Conservation (phyloP, 1,140 invertebrate genomes). For the Parasteatoda tepidariorum region DNA sequence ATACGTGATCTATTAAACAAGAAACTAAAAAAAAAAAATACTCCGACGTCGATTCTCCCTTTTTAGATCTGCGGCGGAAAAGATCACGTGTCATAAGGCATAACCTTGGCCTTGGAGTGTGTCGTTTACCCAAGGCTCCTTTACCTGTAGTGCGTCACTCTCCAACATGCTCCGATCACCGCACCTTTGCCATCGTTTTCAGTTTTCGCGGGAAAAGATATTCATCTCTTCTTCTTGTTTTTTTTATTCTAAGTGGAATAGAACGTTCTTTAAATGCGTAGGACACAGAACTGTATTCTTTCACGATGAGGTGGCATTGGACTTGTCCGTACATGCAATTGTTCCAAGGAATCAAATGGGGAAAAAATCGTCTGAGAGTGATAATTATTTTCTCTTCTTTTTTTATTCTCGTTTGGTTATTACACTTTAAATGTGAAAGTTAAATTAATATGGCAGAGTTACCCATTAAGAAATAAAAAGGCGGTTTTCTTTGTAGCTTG, state of each 20-base stretch:
- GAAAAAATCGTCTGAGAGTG: not conserved
- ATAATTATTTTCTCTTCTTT: not conserved
- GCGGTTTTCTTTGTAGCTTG: too few relatives aligned
- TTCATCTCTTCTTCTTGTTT: not conserved
- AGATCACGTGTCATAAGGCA: not conserved
- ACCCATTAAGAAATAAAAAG: too few relatives aligned
- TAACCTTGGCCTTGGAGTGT: conserved; percentile 10
- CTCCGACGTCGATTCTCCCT: not conserved
- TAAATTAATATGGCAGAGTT: too few relatives aligned
- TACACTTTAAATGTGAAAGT: not conserved
- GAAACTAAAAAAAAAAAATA: not conserved
- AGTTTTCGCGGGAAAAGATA: not conserved
- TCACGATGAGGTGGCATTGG: not conserved
- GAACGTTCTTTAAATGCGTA: not conserved
- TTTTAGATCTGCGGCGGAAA: not conserved
- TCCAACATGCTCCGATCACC: not conserved
- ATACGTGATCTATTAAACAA: conserved; percentile 14
- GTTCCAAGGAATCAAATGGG: not conserved
- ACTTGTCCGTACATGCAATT: not conserved
- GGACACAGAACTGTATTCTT: not conserved
- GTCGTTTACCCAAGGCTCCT: conserved; percentile 8
- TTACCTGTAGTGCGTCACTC: not conserved
- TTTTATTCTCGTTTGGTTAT: not conserved
- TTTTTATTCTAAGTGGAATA: not conserved
- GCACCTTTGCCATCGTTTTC: not conserved